Evolutionary conservation across 2,888 invertebrate species (phyloP).

Genomic region (Agrochola lychnidis): DNA sequence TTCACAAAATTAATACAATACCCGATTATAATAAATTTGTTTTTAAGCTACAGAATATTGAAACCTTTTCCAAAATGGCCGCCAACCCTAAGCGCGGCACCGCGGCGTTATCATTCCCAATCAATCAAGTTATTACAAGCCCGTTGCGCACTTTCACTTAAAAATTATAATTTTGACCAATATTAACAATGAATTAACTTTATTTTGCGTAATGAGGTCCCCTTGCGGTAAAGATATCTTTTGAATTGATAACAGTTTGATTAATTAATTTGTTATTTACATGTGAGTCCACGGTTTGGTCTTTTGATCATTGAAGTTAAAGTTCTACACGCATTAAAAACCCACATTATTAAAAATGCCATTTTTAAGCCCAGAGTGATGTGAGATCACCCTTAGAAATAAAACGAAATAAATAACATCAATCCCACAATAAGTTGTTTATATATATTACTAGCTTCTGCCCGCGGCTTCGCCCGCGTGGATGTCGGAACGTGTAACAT

Average conservation of each 20-base stretch:
- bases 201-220: conserved; percentile 62
- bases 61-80: neutral
- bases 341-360: too few relatives aligned
- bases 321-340: too few relatives aligned
- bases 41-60: neutral
- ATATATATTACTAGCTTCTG: too few relatives aligned
- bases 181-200: conserved; percentile 58
- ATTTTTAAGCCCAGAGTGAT: neutral
- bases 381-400: too few relatives aligned
- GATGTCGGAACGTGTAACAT: too few relatives aligned
- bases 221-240: conserved; percentile 34
- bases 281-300: too few relatives aligned
- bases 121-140: conserved; percentile 69
- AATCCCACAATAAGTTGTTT: too few relatives aligned
- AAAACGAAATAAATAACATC: neutral
- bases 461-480: too few relatives aligned
- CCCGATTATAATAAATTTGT: neutral
- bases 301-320: neutral
- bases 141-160: conserved; percentile 64
- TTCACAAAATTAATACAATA: conserved; percentile 6
- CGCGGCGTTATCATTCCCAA: conserved; percentile 65
- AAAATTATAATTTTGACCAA: conserved; percentile 61
- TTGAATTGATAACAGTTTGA: conserved; percentile 46
- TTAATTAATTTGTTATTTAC: neutral
- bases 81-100: conserved; percentile 54